Conservation (phyloP, 2,113 vertebrate species). For the Centropristis striata region DNA sequence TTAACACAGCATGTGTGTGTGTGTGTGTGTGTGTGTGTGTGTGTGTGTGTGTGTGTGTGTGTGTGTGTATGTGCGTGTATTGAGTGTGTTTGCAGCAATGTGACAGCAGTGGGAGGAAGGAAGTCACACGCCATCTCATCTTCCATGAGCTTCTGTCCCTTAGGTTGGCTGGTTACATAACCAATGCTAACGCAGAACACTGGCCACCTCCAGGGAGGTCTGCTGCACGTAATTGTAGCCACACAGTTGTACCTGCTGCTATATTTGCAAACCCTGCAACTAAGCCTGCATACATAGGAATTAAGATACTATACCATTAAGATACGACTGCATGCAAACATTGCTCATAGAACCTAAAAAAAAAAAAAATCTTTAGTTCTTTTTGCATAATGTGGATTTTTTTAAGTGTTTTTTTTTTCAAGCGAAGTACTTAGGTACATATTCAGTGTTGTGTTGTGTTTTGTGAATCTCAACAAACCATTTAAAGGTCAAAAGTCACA, state of each 20-base stretch:
- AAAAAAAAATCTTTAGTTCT: too few relatives aligned
- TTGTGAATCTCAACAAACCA: too few relatives aligned
- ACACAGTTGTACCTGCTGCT: slow-evolving; percentile 53
- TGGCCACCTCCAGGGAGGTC: slow-evolving; percentile 67
- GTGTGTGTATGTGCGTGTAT: slow-evolving; percentile 18
- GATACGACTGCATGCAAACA: background rate
- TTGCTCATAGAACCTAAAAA: background rate
- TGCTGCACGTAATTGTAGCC: slow-evolving; percentile 44
- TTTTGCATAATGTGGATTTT: background rate
- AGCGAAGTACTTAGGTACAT: too few relatives aligned
- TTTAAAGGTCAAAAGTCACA: too few relatives aligned
- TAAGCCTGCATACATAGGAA: slow-evolving; percentile 2
- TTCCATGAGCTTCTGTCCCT: slow-evolving; percentile 74
- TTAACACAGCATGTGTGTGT: slow-evolving; percentile 54
- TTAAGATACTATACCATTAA: background rate
- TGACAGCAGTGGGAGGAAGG: slow-evolving; percentile 77
- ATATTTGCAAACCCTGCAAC: background rate
- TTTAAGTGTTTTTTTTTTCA: background rate
- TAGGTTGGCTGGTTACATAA: slow-evolving; percentile 79
- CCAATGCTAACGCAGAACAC: slow-evolving; percentile 65
- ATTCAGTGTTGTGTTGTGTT: too few relatives aligned
- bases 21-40: slow-evolving; percentile 25
- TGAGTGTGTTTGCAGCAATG: slow-evolving; percentile 50
- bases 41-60: slow-evolving; percentile 22
- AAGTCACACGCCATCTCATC: slow-evolving; percentile 79